Evolutionary conservation across 2,888 invertebrate species (phyloP), one percentile per base, ranked within the genome.

Genomic region (Eucera pruinosa): DNA sequence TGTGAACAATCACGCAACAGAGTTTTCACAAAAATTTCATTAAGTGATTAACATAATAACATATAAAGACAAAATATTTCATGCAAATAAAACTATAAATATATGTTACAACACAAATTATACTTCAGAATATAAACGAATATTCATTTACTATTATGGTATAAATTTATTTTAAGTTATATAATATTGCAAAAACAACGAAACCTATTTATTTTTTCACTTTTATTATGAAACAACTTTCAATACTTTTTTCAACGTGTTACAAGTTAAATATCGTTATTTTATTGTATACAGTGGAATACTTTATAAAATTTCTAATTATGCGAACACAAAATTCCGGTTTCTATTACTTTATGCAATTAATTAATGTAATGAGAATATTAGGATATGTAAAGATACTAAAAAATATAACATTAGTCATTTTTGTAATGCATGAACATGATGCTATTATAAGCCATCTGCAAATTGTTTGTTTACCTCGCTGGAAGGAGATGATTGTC

Each of bases 401-500:
- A 58, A 72, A 76, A 66, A 52, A 55, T 61, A 61, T 69, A 71
- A 54, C 66, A 72, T 66, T 77, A 54, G 73, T 80, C 62, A 62
- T 73, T 69, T 66, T 78, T 78, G 60, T 80, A 73, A 87, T 87
- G 88, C 86, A 85, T 82, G 84, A 86, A 77, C 87, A 87, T 75
- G 77, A 88, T 88, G 88, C 88, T 84, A 78, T 78, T 78, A n/a
- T n/a, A 85, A 85, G 85, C 82, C 74, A 71, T 71, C 89, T 88
- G 89, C 90, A 88, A 81, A 80, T 86, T 85, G 79, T 87, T 81
- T 84, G 93, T 95, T 95, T 97, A 98, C 98, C 98, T 98, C 98
- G 96, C 95, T 98, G 98, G 95, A 98, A 98, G 93, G 98, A 98
- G 94, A 98, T 98, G 93, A 98, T 97, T 93, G 98, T 98, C 94